Conservation (phyloP, 1,140 invertebrate species). For the Schlechtendalia chinensis region DNA sequence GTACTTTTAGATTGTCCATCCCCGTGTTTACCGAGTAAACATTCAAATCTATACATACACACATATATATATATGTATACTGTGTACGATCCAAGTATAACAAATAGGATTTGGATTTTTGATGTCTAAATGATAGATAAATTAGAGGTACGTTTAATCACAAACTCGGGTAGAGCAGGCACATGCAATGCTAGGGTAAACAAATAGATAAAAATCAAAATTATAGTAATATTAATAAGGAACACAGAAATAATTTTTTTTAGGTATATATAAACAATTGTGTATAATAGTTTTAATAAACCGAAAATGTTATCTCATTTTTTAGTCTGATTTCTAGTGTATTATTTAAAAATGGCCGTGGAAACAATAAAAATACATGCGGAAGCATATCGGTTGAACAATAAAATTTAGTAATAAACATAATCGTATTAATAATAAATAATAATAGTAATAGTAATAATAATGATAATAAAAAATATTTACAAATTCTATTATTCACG, state of each 20-base stretch:
- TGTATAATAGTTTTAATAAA: slow-evolving; percentile 20
- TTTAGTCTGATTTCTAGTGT: background rate
- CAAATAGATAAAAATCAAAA: slow-evolving; percentile 11
- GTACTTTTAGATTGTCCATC: slow-evolving; percentile 17
- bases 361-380: slow-evolving; percentile 40
- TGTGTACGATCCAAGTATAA: background rate
- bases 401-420: slow-evolving; percentile 20
- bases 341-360: background rate
- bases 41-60: background rate
- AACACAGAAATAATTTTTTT: background rate
- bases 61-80: too few species aligned
- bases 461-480: slow-evolving; percentile 28
- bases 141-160: background rate
- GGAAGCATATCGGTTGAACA: slow-evolving; percentile 40
- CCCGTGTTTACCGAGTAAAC: background rate
- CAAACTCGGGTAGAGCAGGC: slow-evolving; percentile 14
- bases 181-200: slow-evolving; percentile 36
- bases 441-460: slow-evolving; percentile 23
- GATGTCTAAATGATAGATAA: slow-evolving; percentile 16
- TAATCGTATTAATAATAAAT: slow-evolving; percentile 8
- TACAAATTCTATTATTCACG: slow-evolving; percentile 35
- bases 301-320: slow-evolving; percentile 1
- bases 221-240: background rate
- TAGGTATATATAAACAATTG: background rate
- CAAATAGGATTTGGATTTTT: slow-evolving; percentile 13